Evolutionary conservation across 2,113 vertebrate species (phyloP).

Genomic region (Nothobranchius furzeri): DNA sequence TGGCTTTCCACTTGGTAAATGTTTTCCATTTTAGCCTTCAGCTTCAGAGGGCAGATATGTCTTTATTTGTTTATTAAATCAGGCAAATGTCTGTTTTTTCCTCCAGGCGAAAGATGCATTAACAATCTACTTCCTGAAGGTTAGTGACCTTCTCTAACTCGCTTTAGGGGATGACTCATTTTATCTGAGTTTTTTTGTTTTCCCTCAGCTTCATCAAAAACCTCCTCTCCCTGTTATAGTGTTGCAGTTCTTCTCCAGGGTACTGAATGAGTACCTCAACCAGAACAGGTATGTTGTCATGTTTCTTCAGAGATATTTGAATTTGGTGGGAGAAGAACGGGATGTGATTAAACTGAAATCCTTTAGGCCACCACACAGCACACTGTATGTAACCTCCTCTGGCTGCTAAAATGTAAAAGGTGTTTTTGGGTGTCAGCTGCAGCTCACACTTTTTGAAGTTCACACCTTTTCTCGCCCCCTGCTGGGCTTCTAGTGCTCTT

Average conservation of each 20-base stretch:
- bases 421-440: too few species aligned
- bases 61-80: not conserved
- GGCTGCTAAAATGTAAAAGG: too few species aligned
- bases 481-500: constrained; percentile 77
- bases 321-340: too few species aligned
- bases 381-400: too few species aligned
- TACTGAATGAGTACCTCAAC: constrained; percentile 80
- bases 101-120: constrained; percentile 85
- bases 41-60: not conserved
- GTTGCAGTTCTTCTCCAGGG: constrained; percentile 85
- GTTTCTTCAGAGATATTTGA: not conserved
- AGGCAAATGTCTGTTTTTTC: constrained; percentile 1
- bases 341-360: too few species aligned
- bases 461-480: constrained; percentile 29
- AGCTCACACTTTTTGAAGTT: too few species aligned
- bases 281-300: constrained; percentile 83
- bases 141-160: constrained; percentile 48
- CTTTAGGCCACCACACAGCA: too few species aligned
- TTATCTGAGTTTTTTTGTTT: not conserved
- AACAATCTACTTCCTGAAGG: constrained; percentile 84
- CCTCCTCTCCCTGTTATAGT: constrained; percentile 76
- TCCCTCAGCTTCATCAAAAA: not conserved
- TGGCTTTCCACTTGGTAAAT: constrained; percentile 85
- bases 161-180: not conserved
- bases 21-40: not conserved